Evolutionary conservation across 2,113 vertebrate species (phyloP).

Genomic region (cat (Felis catus)): F.catus_Fca126_mat1.0 CM031415.1:204019001-204019500

Average conservation of each 20-base stretch:
- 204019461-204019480: neutral
- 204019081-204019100: constrained; percentile 39
- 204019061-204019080: neutral
- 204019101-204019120: neutral
- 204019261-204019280: neutral
- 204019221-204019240: neutral
- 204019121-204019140: constrained; percentile 17
- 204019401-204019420: neutral
- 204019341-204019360: neutral
- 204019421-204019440: neutral
- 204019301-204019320: neutral
- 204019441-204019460: rapidly evolving
- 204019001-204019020: constrained; percentile 93
- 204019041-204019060: neutral
- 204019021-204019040: constrained; percentile 90
- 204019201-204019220: neutral
- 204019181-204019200: neutral
- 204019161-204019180: neutral
- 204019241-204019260: neutral
- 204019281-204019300: rapidly evolving
- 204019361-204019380: neutral
- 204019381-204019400: neutral
- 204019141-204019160: constrained; percentile 43
- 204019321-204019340: neutral
- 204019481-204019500: too few relatives aligned